These are phyloP conservation scores for Meandrina meandrites DNA, from an alignment of 92 coral and sea anemone genomes.

Conservation along the genomic window DNA sequence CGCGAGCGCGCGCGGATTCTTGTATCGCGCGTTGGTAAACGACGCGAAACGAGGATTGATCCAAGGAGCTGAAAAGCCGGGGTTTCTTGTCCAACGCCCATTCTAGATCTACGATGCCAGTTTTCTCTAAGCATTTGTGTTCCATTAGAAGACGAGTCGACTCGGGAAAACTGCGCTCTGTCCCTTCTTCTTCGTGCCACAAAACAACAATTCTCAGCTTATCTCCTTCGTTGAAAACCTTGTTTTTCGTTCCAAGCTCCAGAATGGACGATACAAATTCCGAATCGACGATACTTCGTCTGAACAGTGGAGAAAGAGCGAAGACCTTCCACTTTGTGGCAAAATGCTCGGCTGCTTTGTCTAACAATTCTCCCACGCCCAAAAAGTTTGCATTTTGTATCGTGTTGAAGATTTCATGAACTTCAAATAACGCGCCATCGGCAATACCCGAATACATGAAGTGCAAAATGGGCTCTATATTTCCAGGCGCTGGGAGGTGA, in stretches of 20 bases:
- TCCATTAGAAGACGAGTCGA: constrained; percentile 71
- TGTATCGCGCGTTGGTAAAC: constrained; percentile 81
- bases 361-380: constrained; percentile 76
- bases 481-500: constrained; percentile 87
- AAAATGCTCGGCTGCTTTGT: constrained; percentile 77
- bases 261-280: constrained; percentile 78
- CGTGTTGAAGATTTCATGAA: constrained; percentile 80
- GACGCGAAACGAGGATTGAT: constrained; percentile 70
- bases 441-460: constrained; percentile 87
- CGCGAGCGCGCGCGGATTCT: constrained; percentile 72
- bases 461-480: constrained; percentile 79
- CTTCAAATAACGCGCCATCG: constrained; percentile 70
- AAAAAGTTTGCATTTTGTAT: constrained; percentile 85
- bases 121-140: constrained; percentile 80
- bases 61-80: constrained; percentile 58
- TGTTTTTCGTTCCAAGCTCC: constrained; percentile 83
- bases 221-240: constrained; percentile 83
- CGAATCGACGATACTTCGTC: constrained; percentile 83
- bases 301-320: constrained; percentile 76
- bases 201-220: constrained; percentile 76
- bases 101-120: constrained; percentile 79
- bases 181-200: constrained; percentile 84
- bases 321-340: constrained; percentile 90
- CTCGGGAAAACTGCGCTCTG: constrained; percentile 56
- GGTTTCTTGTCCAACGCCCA: constrained; percentile 90